Percentiles rank a stretch among this genome's conserved stretches.
phyloP scores from a whole-genome alignment of 2,797 vertebrate genomes.

The Sebastiscus tertius region DNA sequence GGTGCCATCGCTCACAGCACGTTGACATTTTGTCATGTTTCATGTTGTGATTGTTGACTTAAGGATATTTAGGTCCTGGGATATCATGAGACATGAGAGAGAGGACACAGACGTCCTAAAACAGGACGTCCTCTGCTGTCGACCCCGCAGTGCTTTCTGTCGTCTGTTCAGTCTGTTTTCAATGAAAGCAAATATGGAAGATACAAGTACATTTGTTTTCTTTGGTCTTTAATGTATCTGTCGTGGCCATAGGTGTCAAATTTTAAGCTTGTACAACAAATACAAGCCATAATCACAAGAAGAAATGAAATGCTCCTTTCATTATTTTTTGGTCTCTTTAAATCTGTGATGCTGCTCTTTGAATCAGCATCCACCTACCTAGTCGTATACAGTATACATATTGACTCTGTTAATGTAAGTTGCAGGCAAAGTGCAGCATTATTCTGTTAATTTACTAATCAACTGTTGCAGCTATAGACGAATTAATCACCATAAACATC shows the following conservation, averaged over 20 bases:
- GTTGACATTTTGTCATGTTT: conserved; percentile 16
- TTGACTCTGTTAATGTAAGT: no score
- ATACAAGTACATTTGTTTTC: not conserved
- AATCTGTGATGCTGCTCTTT: no score
- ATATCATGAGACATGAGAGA: not conserved
- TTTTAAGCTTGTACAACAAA: no score
- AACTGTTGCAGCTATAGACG: not conserved
- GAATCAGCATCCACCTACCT: not conserved
- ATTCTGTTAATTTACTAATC: not conserved
- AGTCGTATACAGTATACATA: not conserved
- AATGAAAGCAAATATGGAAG: not conserved
- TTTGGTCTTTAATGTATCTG: not conserved
- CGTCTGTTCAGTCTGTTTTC: not conserved
- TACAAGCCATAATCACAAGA: no score
- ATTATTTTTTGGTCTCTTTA: no score
- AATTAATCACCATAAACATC: not conserved
- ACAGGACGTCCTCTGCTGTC: conserved; percentile 32
- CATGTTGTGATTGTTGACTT: conserved; percentile 29
- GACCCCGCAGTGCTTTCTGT: not conserved
- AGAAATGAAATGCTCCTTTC: no score
- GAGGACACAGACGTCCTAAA: conserved; percentile 20
- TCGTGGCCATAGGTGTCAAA: not conserved
- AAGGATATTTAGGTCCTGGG: conserved; percentile 31
- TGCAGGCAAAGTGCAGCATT: not conserved
- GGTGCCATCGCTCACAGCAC: not conserved